Evolutionary conservation across 2,888 invertebrate genomes (phyloP), one percentile per base, ranked within the genome.

Genomic region (Coleophora flavipennella): DNA sequence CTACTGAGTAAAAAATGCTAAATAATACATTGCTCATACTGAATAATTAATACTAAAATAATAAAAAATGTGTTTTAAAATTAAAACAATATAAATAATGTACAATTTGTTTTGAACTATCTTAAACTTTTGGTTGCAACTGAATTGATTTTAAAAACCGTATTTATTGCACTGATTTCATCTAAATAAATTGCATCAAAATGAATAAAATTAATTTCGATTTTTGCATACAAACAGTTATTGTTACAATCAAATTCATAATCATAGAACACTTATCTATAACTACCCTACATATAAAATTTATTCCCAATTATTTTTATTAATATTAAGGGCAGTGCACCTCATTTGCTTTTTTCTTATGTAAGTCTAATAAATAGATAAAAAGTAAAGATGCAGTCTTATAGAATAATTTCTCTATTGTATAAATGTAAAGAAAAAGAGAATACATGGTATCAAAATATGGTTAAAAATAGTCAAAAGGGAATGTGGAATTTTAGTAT

Each of bases 11-110:
- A 31, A 11, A 40, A 40, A 43, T 35, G 13, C 31, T 10, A 39
- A 40, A 38, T 40, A 44, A 44, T 44, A 44, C 41, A 33, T 27
- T 29, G 10, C 33, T 8, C 11, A 38, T 40, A 44, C 40, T 43
- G 40, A 40, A 38, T 28, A 12, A 31, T 35, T 39, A 42, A 38
- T 29, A 39, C 36, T 35, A 47, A 33, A 37, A 13, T 2, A 36
- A 32, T 32, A 11, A 33, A 33, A 36, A 4, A 31, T 7, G 20
- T 12, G 20, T 20, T 20, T 20, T 4, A 20, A 20, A 20, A 4
- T 20, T 20, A 20, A 4, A 20, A 20, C 20, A 20, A 20, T 20
- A 20, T 20, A 28, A 27, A 14, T n/a, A n/a, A n/a, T n/a, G 3
- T 31, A 29, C 13, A 38, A 38, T 38, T 38, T 33, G 32, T 28